Evolutionary conservation across 2,888 invertebrate species (phyloP).

Genomic region (Callyntrura guangdongensis): DNA sequence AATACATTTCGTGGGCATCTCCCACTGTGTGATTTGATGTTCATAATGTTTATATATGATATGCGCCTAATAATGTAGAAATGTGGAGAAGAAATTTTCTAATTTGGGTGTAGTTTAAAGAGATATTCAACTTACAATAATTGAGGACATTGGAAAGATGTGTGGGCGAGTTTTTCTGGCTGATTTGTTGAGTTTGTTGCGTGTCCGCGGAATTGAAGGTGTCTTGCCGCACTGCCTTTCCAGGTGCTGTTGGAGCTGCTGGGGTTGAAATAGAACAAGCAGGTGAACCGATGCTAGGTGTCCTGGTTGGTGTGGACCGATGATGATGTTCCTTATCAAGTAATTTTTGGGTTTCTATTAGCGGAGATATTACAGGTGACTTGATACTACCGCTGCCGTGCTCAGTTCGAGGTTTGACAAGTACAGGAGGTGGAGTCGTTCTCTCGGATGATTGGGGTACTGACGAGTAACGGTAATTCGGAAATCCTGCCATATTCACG

Average conservation of each 20-base stretch:
- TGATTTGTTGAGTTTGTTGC: conserved; percentile 71
- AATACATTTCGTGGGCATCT: background rate
- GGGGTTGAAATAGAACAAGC: conserved; percentile 18
- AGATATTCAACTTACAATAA: conserved; percentile 62
- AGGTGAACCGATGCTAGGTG: conserved; percentile 59
- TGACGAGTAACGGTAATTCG: conserved; percentile 73
- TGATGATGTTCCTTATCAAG: conserved; percentile 65
- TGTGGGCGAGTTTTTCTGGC: conserved; percentile 69
- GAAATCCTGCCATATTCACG: conserved; percentile 65
- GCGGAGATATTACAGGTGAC: conserved; percentile 65
- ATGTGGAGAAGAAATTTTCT: no score
- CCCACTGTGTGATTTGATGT: background rate
- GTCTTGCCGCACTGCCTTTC: conserved; percentile 73
- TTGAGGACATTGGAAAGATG: conserved; percentile 74
- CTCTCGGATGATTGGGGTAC: conserved; percentile 45
- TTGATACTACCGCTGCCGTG: conserved; percentile 67
- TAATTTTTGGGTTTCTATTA: conserved; percentile 59
- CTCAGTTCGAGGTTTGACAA: conserved; percentile 54
- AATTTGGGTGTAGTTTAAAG: no score
- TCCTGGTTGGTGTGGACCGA: conserved; percentile 64
- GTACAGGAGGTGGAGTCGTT: conserved; percentile 69
- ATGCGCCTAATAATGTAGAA: background rate
- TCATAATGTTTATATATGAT: no score
- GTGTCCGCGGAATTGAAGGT: conserved; percentile 56
- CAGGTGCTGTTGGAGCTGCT: conserved; percentile 53